Percentiles rank a stretch among this genome's conserved stretches.
Evolutionary conservation across 2,113 vertebrate genomes (phyloP).

Genomic region (Pachycephala philippinensis): DNA sequence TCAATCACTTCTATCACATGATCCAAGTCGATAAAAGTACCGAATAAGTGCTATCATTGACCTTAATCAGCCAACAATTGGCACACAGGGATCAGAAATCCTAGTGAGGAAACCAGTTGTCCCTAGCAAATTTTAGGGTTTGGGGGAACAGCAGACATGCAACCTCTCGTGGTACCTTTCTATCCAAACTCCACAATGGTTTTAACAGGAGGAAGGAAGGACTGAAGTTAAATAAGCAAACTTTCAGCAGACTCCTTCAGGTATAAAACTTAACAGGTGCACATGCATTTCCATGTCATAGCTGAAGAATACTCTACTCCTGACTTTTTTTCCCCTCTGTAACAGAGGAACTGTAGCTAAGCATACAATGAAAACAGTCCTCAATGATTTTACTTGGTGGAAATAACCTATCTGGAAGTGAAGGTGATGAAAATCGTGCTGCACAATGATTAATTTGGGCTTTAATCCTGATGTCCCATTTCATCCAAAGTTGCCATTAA

Average conservation of each 20-base stretch:
- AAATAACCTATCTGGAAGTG: not conserved
- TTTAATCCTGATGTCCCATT: conserved; percentile 42
- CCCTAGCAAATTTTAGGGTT: not conserved
- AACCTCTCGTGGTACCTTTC: not conserved
- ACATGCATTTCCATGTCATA: not conserved
- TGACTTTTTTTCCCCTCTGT: not conserved
- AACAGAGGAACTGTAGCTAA: not conserved
- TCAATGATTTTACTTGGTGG: not conserved
- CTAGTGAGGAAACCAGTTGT: not conserved
- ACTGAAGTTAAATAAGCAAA: not conserved
- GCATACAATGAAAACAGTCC: not conserved
- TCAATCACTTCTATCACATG: conserved; percentile 71
- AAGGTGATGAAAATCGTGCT: conserved; percentile 3
- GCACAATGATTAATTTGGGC: conserved; percentile 40
- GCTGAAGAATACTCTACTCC: not conserved
- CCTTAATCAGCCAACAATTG: conserved; percentile 66
- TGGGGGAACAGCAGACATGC: not conserved
- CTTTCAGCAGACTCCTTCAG: not conserved
- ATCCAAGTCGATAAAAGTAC: conserved; percentile 64
- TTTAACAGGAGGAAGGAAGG: not conserved
- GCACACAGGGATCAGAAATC: conserved; percentile 58
- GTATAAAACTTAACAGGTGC: not conserved
- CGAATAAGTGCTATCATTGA: conserved; percentile 65
- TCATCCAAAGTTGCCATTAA: conserved; percentile 39
- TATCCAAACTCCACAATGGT: not conserved